phyloP scores from a whole-genome alignment of 23 tunicate genomes.

The Phallusia fumigata region DNA sequence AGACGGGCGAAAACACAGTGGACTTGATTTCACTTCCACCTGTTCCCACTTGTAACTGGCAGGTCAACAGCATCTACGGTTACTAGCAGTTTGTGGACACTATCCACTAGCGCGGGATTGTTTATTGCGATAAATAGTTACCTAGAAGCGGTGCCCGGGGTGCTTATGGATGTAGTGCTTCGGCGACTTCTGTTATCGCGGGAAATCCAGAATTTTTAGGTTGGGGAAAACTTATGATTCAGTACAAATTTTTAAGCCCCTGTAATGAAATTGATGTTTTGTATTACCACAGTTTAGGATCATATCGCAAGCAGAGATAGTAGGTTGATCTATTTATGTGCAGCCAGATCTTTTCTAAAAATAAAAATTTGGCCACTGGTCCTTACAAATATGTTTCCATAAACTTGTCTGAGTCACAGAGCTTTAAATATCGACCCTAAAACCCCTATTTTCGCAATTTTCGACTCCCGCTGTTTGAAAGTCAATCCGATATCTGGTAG shows the following conservation, averaged over 20 bases:
- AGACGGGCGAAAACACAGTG: background rate
- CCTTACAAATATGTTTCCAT: too few species aligned
- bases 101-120: background rate
- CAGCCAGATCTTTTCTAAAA: too few species aligned
- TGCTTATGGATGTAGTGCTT: background rate
- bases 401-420: too few species aligned
- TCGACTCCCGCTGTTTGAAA: too few species aligned
- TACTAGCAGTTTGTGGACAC: background rate
- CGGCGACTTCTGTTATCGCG: background rate
- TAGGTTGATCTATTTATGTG: too few species aligned
- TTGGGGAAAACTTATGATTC: background rate
- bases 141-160: background rate
- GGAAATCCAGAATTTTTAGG: background rate
- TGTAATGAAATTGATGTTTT: background rate
- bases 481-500: too few species aligned
- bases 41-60: background rate
- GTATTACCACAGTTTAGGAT: background rate
- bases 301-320: too few species aligned
- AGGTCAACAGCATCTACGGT: background rate
- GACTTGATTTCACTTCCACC: background rate
- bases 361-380: too few species aligned
- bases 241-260: background rate
- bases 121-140: background rate
- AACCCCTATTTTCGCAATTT: too few species aligned
- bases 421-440: too few species aligned